phyloP scores from a whole-genome alignment of 2,888 invertebrate genomes.

The Acanthosepion lycidas region DNA sequence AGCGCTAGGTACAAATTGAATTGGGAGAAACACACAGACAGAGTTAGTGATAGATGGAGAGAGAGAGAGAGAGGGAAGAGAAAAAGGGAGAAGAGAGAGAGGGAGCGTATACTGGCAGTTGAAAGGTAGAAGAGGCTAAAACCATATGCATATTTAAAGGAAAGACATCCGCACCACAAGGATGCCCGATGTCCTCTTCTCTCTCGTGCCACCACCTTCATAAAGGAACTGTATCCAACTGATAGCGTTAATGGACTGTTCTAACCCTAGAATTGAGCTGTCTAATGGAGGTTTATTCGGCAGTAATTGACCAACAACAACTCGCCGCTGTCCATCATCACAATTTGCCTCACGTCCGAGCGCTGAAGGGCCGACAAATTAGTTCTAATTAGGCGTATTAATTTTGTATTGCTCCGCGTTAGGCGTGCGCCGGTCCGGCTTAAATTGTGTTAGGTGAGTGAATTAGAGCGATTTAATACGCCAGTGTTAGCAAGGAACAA shows the following conservation, averaged over 20 bases:
- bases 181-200: background rate
- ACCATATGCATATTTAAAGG: background rate
- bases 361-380: conserved; percentile 33
- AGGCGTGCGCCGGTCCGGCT: conserved; percentile 23
- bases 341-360: conserved; percentile 23
- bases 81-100: background rate
- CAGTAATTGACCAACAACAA: conserved; percentile 33
- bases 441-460: conserved; percentile 33
- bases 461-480: conserved; percentile 4
- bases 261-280: conserved; percentile 21
- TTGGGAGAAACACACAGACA: background rate
- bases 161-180: background rate
- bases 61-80: background rate
- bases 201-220: background rate
- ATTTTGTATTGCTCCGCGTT: conserved; percentile 33
- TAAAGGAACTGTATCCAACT: background rate
- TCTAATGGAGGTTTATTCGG: conserved; percentile 23
- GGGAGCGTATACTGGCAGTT: background rate
- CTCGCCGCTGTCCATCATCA: conserved; percentile 33
- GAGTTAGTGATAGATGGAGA: background rate
- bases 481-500: conserved; percentile 33
- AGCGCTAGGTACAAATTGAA: too few species aligned
- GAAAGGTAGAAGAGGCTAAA: background rate
- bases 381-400: conserved; percentile 33
- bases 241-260: conserved; percentile 23